Evolutionary conservation across 2,797 vertebrate species (phyloP).

Genomic region (Melanotaenia maccullochi): DNA sequence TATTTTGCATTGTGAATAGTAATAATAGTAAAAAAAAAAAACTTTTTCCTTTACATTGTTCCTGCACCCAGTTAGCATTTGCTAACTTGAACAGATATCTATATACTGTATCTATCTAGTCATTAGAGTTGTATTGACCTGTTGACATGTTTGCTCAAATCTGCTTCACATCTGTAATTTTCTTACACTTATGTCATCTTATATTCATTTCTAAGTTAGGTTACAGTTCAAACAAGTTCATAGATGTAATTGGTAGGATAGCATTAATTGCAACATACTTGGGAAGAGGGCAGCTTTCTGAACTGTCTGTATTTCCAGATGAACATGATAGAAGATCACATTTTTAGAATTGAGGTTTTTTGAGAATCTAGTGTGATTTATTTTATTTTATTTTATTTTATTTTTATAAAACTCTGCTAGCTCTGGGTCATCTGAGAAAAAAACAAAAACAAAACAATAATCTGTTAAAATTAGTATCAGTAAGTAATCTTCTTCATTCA

Average conservation of each 20-base stretch:
- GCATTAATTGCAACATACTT: too few species aligned
- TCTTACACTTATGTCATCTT: neutral
- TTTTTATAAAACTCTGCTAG: neutral
- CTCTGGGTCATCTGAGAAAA: neutral
- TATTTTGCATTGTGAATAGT: neutral
- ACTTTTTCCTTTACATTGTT: neutral
- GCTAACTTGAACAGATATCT: neutral
- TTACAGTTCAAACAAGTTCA: neutral
- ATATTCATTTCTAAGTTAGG: neutral
- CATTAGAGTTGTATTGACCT: too few species aligned
- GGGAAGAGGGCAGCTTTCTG: neutral
- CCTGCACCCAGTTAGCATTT: neutral
- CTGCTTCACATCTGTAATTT: neutral
- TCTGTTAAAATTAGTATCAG: constrained; percentile 19
- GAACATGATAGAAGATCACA: neutral
- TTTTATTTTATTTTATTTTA: neutral
- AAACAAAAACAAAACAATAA: neutral
- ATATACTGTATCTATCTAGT: neutral
- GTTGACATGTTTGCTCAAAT: neutral
- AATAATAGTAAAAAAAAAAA: neutral
- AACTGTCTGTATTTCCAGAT: neutral
- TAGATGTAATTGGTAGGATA: neutral
- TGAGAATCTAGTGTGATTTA: neutral
- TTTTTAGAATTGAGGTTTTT: neutral
- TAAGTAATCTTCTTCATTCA: constrained; percentile 17